phyloP scores from a whole-genome alignment of 2,113 vertebrate genomes.

The Mirounga angustirostris region DNA sequence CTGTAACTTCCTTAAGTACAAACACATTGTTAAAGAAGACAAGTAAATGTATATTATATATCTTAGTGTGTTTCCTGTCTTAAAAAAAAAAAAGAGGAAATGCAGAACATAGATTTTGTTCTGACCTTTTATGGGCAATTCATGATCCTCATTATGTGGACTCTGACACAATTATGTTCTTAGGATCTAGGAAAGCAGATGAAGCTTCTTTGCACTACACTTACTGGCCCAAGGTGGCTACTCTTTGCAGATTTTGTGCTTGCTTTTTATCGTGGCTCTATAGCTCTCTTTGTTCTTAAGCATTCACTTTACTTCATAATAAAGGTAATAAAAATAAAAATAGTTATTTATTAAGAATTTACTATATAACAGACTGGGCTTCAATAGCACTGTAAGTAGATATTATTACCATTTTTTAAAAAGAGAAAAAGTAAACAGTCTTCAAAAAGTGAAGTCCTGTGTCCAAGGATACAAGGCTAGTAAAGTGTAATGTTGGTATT shows the following conservation, averaged over 20 bases:
- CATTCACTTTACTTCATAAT: background rate
- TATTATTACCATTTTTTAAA: background rate
- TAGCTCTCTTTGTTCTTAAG: slow-evolving; percentile 7
- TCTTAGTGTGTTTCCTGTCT: background rate
- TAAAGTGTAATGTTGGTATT: background rate
- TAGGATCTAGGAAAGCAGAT: background rate
- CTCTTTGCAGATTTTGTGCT: background rate
- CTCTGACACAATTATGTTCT: background rate
- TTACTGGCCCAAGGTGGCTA: background rate
- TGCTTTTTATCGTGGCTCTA: background rate
- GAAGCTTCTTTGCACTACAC: background rate
- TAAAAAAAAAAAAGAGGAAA: slow-evolving; percentile 33
- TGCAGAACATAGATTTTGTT: background rate
- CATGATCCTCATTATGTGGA: background rate
- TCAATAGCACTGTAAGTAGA: background rate
- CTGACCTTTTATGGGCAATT: background rate
- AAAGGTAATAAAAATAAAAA: background rate
- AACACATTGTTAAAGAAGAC: slow-evolving; percentile 27
- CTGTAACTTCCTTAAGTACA: background rate
- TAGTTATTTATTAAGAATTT: background rate
- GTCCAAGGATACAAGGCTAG: background rate
- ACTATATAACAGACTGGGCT: background rate
- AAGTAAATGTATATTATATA: background rate
- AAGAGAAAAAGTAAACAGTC: background rate
- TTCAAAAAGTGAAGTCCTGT: background rate